Evolutionary conservation across 2,797 vertebrate species (phyloP).

Genomic region (Microchirus variegatus): DNA sequence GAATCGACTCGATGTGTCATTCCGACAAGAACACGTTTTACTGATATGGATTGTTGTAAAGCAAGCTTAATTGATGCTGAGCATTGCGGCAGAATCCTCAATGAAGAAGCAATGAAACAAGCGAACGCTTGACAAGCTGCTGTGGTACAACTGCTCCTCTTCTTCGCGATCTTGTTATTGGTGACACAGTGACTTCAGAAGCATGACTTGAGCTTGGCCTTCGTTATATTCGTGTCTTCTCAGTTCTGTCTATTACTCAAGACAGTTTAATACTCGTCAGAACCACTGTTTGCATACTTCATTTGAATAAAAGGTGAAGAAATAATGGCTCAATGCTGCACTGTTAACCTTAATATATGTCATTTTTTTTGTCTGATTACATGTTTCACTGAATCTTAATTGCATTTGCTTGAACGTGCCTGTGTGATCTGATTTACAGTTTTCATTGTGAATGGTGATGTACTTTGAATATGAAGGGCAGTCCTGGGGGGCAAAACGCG

Average conservation of each 20-base stretch:
- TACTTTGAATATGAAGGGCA: constrained; percentile 67
- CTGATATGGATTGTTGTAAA: constrained; percentile 75
- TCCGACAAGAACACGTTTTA: constrained; percentile 66
- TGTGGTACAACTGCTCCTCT: constrained; percentile 10
- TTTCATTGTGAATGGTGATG: constrained; percentile 77
- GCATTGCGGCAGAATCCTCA: constrained; percentile 59
- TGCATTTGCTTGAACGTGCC: constrained; percentile 83
- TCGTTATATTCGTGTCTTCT: constrained; percentile 39
- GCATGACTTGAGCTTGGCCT: constrained; percentile 15
- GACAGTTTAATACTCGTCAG: constrained; percentile 57
- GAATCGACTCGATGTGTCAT: constrained; percentile 72
- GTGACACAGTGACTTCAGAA: constrained; percentile 43
- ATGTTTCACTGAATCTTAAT: constrained; percentile 90
- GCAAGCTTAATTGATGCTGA: constrained; percentile 73
- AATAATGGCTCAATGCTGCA: constrained; percentile 53
- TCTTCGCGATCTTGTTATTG: constrained; percentile 33
- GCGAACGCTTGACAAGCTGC: constrained; percentile 46
- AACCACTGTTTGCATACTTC: constrained; percentile 55
- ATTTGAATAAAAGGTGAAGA: constrained; percentile 71
- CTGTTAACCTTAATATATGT: constrained; percentile 81
- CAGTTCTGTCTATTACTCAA: constrained; percentile 40
- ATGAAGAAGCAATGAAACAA: constrained; percentile 62
- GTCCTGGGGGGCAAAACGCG: constrained; percentile 63
- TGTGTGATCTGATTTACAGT: constrained; percentile 85
- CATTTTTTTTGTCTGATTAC: constrained; percentile 83